Conservation (phyloP, 2,113 vertebrate genomes). For the Rhinoptilus africanus region DNA sequence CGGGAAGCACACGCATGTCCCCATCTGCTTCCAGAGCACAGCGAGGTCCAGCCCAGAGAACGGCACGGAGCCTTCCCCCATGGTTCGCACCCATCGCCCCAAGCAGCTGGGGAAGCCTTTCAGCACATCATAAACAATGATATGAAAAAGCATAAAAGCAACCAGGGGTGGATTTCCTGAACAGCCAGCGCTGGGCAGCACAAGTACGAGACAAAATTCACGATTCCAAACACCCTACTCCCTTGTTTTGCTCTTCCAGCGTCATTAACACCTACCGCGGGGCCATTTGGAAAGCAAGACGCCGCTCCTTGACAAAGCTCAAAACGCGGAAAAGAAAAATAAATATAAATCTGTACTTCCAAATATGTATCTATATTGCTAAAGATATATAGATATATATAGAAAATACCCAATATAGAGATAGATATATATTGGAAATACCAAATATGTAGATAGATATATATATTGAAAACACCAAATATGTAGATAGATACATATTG, state of each 20-base stretch:
- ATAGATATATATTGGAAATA: not conserved
- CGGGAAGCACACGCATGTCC: not conserved
- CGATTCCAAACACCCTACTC: not conserved
- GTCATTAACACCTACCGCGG: not conserved
- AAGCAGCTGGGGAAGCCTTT: not conserved
- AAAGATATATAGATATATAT: not conserved
- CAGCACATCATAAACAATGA: not conserved
- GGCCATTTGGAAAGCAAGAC: not conserved
- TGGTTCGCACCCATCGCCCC: accelerated
- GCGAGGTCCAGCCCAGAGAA: not conserved
- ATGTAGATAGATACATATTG: too few relatives aligned
- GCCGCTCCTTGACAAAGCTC: not conserved
- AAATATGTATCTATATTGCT: not conserved
- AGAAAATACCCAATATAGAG: too few relatives aligned
- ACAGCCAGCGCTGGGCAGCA: not conserved
- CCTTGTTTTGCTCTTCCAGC: not conserved
- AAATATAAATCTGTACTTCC: not conserved
- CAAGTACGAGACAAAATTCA: not conserved
- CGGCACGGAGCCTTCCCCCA: accelerated
- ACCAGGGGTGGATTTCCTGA: not conserved
- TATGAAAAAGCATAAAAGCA: not conserved
- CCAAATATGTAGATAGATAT: not conserved
- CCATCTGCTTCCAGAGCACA: not conserved
- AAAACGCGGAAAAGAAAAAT: not conserved
- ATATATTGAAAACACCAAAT: too few relatives aligned